Percentiles rank a stretch among this genome's conserved stretches.
phyloP scores from a whole-genome alignment of 1,140 invertebrate species.

The Andricus grossulariae region DNA sequence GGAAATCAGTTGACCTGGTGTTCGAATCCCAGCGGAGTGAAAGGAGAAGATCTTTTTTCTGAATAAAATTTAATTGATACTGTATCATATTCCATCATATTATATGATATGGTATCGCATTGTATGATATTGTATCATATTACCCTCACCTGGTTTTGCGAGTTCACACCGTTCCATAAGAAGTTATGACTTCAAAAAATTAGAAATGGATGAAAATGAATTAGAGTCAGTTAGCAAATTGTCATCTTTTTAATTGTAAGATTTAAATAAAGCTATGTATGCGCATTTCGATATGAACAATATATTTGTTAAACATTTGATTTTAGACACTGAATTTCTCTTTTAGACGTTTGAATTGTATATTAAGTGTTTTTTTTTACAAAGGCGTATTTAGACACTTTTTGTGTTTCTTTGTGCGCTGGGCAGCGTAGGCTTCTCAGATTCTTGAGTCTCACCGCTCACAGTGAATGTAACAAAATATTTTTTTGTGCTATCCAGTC shows the following conservation, averaged over 20 bases:
- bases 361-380: slow-evolving; percentile 4
- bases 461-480: slow-evolving; percentile 94
- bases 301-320: background rate
- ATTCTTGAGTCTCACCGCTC: slow-evolving; percentile 77
- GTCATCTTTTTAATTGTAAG: background rate
- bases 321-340: background rate
- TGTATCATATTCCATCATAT: too few species aligned
- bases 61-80: too few species aligned
- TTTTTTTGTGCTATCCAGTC: slow-evolving; percentile 89
- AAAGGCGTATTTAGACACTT: slow-evolving; percentile 58
- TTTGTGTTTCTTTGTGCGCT: slow-evolving; percentile 65
- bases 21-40: too few species aligned
- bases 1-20: too few species aligned
- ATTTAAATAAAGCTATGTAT: slow-evolving; percentile 12
- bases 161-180: too few species aligned
- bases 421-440: slow-evolving; percentile 58
- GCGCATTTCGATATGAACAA: background rate
- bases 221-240: background rate
- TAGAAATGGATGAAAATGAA: background rate
- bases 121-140: too few species aligned
- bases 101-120: too few species aligned
- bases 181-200: too few species aligned
- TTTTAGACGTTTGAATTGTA: slow-evolving; percentile 12
- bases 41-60: too few species aligned
- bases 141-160: too few species aligned